A percentile compares a stretch with the other conserved stretches of the same genome.
Conservation (phyloP, 2,888 invertebrate genomes). For the Sesamia inferens region DNA sequence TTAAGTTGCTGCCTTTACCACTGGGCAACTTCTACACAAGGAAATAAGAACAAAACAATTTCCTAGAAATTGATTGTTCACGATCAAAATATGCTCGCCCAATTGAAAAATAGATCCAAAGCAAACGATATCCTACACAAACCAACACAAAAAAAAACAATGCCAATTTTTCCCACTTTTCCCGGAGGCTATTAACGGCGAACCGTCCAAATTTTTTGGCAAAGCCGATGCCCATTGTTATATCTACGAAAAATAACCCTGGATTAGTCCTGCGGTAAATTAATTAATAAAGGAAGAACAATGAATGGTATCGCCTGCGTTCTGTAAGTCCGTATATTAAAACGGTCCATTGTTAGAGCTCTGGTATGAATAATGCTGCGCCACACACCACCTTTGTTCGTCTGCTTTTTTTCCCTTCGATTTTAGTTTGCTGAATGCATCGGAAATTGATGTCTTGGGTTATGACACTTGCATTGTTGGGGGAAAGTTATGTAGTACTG, state of each 20-base stretch:
- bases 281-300: conserved; percentile 75
- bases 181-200: conserved; percentile 60
- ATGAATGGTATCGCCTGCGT: conserved; percentile 67
- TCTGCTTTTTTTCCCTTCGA: conserved; percentile 56
- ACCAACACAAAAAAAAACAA: conserved; percentile 14
- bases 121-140: conserved; percentile 21
- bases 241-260: conserved; percentile 66
- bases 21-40: no score
- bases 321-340: conserved; percentile 71
- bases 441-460: conserved; percentile 62
- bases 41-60: background rate
- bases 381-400: conserved; percentile 59
- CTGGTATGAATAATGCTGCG: conserved; percentile 67
- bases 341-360: conserved; percentile 65
- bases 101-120: conserved; percentile 11
- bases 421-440: conserved; percentile 63
- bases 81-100: background rate
- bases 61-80: background rate
- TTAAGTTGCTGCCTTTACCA: background rate
- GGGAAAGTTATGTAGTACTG: conserved; percentile 32
- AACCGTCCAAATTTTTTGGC: conserved; percentile 51
- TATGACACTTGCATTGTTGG: conserved; percentile 57
- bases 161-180: conserved; percentile 39
- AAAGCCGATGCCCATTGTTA: conserved; percentile 63
- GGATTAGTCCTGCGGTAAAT: conserved; percentile 72